A percentile compares a stretch with the other conserved stretches of the same genome.
Conservation (phyloP, 30 jellyfish, hydroid and myxozoan species). For the Cassiopea xamachana region DNA sequence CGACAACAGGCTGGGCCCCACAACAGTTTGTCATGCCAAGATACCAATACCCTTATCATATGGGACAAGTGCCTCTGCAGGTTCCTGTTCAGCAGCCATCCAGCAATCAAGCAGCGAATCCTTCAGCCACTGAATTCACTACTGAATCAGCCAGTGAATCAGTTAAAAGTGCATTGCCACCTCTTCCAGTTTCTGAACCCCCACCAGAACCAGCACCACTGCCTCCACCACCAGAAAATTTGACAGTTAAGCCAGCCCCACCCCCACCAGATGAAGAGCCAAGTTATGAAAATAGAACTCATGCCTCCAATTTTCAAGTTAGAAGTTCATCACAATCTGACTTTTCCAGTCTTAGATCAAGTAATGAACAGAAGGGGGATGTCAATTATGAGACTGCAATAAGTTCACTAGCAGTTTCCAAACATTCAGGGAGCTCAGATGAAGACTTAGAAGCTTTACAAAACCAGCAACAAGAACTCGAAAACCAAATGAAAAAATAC, state of each 20-base stretch:
- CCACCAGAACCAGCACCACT: slow-evolving; percentile 45
- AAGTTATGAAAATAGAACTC: background rate
- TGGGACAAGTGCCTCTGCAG: slow-evolving; percentile 18
- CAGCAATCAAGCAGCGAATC: slow-evolving; percentile 1
- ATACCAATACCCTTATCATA: slow-evolving; percentile 25
- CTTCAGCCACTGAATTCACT: background rate
- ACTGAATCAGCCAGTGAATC: background rate
- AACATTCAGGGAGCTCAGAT: slow-evolving; percentile 22
- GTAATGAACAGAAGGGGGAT: background rate
- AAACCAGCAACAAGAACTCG: slow-evolving; percentile 64
- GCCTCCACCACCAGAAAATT: slow-evolving; percentile 64
- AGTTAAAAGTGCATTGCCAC: slow-evolving; percentile 4
- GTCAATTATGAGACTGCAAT: slow-evolving; percentile 43
- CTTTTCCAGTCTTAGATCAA: background rate
- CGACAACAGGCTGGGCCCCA: slow-evolving; percentile 33
- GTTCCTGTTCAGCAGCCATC: slow-evolving; percentile 43
- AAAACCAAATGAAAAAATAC: slow-evolving; percentile 83
- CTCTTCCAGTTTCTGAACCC: slow-evolving; percentile 51
- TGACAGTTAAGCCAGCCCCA: slow-evolving; percentile 39
- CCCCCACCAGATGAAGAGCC: slow-evolving; percentile 71
- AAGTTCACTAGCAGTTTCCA: slow-evolving; percentile 33
- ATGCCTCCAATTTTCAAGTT: background rate
- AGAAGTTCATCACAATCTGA: background rate
- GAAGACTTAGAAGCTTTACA: slow-evolving; percentile 60
- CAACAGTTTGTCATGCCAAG: slow-evolving; percentile 51